Evolutionary conservation across 1,140 invertebrate species (phyloP), one percentile per base, ranked within the genome.

Genomic region (Pogonognathellus flavescens): DNA sequence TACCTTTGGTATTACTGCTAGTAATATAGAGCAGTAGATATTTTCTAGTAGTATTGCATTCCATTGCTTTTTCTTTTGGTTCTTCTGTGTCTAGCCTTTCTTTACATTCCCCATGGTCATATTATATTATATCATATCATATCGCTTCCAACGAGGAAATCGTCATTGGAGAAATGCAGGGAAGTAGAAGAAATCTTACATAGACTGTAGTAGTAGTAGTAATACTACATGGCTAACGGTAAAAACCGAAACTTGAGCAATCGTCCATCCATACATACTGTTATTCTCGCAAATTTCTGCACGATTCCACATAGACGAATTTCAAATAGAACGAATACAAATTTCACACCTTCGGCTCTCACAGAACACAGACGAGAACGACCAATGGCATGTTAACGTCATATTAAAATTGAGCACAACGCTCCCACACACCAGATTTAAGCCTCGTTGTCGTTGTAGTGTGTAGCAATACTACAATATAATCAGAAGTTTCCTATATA

Each of bases 291-390:
- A 76, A 76, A 76, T 76, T 76, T 76, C 70, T 76, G 70, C 70
- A 76, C 70, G 70, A 76, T 16, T 76, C 70, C 70, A 76, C 70
- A 50, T 76, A 76, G 70, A 76, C 70, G 70, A 76, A 76, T 76
- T 76, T 76, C 70, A 76, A 76, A 76, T 76, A 76, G 31, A n/a
- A 76, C 70, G 70, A 76, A 76, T 76, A 76, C 70, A 76, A 76
- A 76, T 76, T 76, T 76, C 70, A 76, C 70, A 76, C 70, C 70
- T 76, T 76, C 70, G 70, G 70, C 70, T 76, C 70, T 57, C 25
- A 49, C 70, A 49, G 70, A 76, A 25, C 25, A 25, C 25, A 76
- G 70, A 31, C 70, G 70, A 76, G 70, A 76, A 31, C 41, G 70
- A 50, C 70, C 70, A 76, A 76, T 76, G 70, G 70, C 70, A 76